Percentiles rank a stretch among this genome's conserved stretches.
Conservation (phyloP, 2,113 vertebrate genomes). For the Pomatostomus ruficeps region DNA sequence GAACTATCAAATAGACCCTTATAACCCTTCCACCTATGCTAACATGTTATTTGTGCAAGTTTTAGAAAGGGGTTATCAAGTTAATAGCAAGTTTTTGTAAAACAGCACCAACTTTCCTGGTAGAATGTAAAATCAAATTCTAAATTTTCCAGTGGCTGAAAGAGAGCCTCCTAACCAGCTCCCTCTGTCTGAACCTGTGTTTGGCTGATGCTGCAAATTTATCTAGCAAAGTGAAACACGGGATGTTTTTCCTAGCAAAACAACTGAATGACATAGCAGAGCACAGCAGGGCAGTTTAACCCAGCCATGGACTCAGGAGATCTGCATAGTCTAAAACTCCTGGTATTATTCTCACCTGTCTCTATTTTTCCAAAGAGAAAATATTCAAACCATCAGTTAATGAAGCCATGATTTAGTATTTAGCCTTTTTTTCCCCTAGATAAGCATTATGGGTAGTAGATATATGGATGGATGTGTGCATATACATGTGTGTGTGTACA, state of each 20-base stretch:
- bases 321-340: conserved; percentile 34
- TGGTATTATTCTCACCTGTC: conserved; percentile 43
- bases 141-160: conserved; percentile 15
- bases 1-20: neutral
- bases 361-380: conserved; percentile 34
- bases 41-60: neutral
- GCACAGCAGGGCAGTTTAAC: conserved; percentile 23
- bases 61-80: neutral
- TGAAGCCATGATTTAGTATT: neutral
- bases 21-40: neutral
- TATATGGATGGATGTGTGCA: neutral
- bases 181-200: conserved; percentile 20
- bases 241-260: conserved; percentile 37
- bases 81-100: conserved; percentile 27
- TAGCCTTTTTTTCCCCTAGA: neutral
- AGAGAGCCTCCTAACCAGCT: conserved; percentile 32
- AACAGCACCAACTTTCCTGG: conserved; percentile 9
- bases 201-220: conserved; percentile 51
- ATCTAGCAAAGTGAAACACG: neutral
- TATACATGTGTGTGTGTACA: neutral
- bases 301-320: neutral
- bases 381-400: conserved; percentile 22
- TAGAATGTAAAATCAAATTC: conserved; percentile 43
- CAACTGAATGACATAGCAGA: conserved; percentile 45
- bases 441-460: neutral